phyloP scores from a whole-genome alignment of 2,888 invertebrate species.

The Halocaridina rubra region DNA sequence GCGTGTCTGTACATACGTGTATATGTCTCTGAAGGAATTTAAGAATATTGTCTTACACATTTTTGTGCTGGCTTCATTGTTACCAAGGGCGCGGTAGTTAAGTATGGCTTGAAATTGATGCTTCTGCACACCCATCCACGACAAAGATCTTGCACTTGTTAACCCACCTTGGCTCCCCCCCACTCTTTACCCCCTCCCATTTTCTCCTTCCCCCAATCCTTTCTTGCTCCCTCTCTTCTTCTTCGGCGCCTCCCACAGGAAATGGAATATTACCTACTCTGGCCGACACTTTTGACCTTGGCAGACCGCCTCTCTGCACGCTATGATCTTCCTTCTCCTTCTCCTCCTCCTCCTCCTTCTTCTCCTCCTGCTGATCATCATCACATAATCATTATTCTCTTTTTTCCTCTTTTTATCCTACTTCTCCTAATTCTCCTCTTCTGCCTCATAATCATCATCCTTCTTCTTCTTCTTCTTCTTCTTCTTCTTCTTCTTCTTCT shows the following conservation, averaged over 20 bases:
- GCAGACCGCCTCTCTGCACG: slow-evolving; percentile 32
- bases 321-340: slow-evolving; percentile 16
- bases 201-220: not conserved
- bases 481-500: not conserved
- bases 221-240: not conserved
- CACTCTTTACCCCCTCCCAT: not conserved
- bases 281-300: slow-evolving; percentile 47
- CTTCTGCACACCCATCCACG: no score
- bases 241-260: slow-evolving; percentile 41
- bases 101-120: slow-evolving; percentile 10
- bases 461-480: not conserved
- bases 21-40: no score
- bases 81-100: not conserved
- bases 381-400: not conserved
- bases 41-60: not conserved
- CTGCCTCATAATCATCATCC: not conserved
- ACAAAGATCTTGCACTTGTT: not conserved
- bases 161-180: no score
- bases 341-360: not conserved
- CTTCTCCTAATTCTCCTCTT: not conserved
- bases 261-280: slow-evolving; percentile 50
- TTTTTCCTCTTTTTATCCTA: not conserved
- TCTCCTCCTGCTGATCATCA: no score
- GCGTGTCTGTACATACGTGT: no score
- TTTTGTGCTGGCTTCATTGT: not conserved